Evolutionary conservation across 1,140 invertebrate species (phyloP), one percentile per base, ranked within the genome.

Genomic region (Atopsyche davidsoni): DNA sequence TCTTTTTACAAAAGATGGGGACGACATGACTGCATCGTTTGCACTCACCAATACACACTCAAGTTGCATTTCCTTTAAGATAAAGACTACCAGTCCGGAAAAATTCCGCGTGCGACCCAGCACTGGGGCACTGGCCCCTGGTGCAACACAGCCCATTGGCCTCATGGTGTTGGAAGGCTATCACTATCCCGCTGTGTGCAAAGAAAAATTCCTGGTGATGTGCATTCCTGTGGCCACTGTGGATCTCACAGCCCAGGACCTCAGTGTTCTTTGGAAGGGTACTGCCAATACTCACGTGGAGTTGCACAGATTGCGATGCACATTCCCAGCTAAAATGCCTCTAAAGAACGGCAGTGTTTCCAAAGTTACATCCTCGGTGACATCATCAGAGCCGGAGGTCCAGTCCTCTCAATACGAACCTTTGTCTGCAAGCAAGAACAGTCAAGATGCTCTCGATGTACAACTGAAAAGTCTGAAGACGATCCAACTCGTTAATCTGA

Each of bases 101-200:
- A 95, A 94, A 66, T 96, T 92, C 66, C 74, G 88, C 34, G 92
- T 96, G 1, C 77, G 87, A 45, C 91, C 92, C 9, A 92, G 87
- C 55, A 82, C 80, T 13, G 92, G 92, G 4, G 67, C 82, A 24
- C 63, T 96, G 24, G 62, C 71, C 2, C 76, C 83, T 14, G 79
- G 77, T 14, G 70, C 45, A n/a, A 70, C 57, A 0, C 83, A 72
- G 53, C 62, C 60, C 0, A 64, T 74, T 1, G 23, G 63, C 1
- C 67, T 74, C 2, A 60, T 67, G 0, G 64, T 74, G 1, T 66
- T 70, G 47, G 59, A 65, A 2, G 66, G 66, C 2, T 68, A 70
- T 40, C 70, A 70, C 35, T 31, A 16, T 3, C 38, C 66, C 6
- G 65, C 66, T 14, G 62, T 67, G 0, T 53, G 61, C 0, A 72